Evolutionary conservation across 2,113 vertebrate genomes (phyloP).

Genomic region (Empidonax traillii): DNA sequence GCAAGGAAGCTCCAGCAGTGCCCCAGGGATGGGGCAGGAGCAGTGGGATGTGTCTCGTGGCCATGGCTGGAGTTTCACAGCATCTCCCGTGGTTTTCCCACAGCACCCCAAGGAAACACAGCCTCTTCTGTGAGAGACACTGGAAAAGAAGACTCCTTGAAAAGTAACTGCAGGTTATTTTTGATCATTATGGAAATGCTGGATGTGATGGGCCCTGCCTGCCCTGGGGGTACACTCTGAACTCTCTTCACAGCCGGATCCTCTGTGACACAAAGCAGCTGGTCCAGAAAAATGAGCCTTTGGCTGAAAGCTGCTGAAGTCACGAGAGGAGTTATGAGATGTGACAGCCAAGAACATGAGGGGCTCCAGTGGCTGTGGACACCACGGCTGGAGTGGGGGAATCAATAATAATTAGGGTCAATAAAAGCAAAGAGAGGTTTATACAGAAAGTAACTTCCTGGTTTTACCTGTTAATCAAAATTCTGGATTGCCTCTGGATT

Average conservation of each 20-base stretch:
- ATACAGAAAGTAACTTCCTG: not conserved
- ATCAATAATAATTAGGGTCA: not conserved
- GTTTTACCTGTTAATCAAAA: not conserved
- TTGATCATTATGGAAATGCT: not conserved
- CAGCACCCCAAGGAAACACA: accelerated
- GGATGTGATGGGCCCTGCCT: not conserved
- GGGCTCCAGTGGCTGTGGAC: not conserved
- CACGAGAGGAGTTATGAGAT: not conserved
- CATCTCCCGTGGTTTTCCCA: accelerated
- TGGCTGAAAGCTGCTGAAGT: not conserved
- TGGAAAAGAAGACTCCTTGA: not conserved
- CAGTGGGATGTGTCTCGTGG: accelerated
- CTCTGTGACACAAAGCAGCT: not conserved
- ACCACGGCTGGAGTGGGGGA: not conserved
- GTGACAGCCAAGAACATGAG: not conserved
- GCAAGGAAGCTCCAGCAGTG: not conserved
- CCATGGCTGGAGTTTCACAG: not conserved
- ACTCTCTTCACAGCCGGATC: not conserved
- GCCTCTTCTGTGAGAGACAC: accelerated
- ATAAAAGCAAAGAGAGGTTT: not conserved
- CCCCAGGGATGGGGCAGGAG: accelerated
- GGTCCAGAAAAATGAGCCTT: not conserved
- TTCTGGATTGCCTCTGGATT: not conserved
- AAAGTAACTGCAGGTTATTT: not conserved
- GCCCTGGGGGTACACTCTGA: not conserved